Base-by-base conservation (phyloP, 2,113 vertebrate genomes). In the Chloropsis hardwickii region DNA sequence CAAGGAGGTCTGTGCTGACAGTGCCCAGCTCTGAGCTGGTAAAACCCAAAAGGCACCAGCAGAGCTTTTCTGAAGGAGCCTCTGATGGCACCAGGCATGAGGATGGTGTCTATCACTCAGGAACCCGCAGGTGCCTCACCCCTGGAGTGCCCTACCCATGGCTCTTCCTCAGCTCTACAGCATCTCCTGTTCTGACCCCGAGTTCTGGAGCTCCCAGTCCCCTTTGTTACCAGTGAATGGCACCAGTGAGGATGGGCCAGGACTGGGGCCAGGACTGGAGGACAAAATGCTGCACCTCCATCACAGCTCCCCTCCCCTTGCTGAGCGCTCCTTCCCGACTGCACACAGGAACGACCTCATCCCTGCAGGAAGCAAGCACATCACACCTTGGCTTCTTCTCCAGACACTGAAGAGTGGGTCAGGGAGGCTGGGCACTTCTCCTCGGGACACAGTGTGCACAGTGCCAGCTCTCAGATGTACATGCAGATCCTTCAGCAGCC, bases 181-280 rank as follows among this genome's bases (percentile, higher is more conserved):
- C 86, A 60, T 19, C 58, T 92, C 72, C 71, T 24, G 24, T 65
- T 39, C 57, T 12, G 48, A 57, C 6, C 31, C 17, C 0, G 35
- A 4, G 1, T 9, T 19, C 22, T 2, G 2, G 62, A 17, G 6
- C 48, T 56, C 23, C 24, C 0, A 0, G 24, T 44, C 12, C 64
- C 40, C 80, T 62, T 54, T 0, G 0, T 33, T 25, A 18, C 47
- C 7, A 13, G 35, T 0, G 0, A 60, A 37, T 0, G 14, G 57
- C 76, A 67, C 37, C 37, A 37, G 37, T 37, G 8, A 16, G 80
- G 80, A 61, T 8, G 35, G 12, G 3, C n/a, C 61, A 24, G 48
- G 39, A 62, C 22, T 1, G 58, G 77, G 10, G 2, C 39, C 66
- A 25, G 48, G 44, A 40, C 17, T 1, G 67, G 67, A 90, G 61